Evolutionary conservation across 1,140 invertebrate species (phyloP), one percentile per base, ranked within the genome.

Genomic region (Mamestra configurata): DNA sequence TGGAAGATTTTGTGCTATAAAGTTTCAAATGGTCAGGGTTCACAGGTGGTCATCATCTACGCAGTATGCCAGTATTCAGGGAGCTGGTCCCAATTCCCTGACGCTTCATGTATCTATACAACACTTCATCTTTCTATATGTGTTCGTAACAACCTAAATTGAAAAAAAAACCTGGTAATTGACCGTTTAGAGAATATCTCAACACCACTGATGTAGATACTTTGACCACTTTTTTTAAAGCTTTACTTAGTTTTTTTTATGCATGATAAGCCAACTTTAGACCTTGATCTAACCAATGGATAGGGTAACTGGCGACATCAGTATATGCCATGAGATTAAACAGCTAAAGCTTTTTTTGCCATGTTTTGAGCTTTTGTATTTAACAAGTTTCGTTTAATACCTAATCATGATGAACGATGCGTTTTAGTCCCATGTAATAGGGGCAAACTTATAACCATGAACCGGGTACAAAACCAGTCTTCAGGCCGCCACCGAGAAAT

Each of bases 181-280:
- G 89, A 92, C 90, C 88, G 84, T 91, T 89, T 90, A 92, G 89
- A 90, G 91, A 89, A 80, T 49, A 59, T 88, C 91, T 91, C 91
- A 91, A 89, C 88, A 84, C 87, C 83, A 91, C 91, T 92, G 87
- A 72, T 84, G 90, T 90, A 92, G 90, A 90, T 84, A 15, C 53
- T 79, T 83, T 85, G 89, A 90, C 81, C 85, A 86, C 87, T 55
- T 55, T 57, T 73, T 40, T 75, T n/a, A n/a, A 11, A 15, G 2
- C 3, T 11, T 37, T 11, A 20, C 5, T 18, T 37, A 11, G 0
- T 15, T 46, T 46, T 46, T 15, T 15, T 15, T 46, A 46, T 15
- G 1, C 1, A 46, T 10, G 43, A 31, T 1, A 31, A 31, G 27
- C 27, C 1, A 5, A 31, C 27, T 31, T 31, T 3, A 31, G 1